Conservation (phyloP, 2,888 invertebrate genomes). For the Tachina fera region DNA sequence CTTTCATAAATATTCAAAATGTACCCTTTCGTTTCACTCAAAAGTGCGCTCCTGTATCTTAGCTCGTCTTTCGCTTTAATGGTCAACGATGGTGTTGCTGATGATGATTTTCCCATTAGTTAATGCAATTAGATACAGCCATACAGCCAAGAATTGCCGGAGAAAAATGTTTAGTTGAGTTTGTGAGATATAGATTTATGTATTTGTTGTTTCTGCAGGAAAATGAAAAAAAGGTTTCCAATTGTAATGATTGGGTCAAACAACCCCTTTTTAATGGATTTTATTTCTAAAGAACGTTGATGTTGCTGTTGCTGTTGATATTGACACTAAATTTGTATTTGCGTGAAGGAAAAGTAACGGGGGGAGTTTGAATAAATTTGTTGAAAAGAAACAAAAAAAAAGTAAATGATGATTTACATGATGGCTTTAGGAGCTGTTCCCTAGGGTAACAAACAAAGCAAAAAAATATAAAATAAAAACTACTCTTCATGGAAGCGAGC, state of each 20-base stretch:
- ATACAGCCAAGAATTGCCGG: background rate
- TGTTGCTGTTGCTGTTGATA: conserved; percentile 55
- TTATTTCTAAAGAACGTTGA: conserved; percentile 44
- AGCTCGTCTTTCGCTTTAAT: background rate
- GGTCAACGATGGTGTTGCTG: conserved; percentile 49
- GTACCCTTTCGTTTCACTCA: background rate
- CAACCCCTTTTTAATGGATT: conserved; percentile 65
- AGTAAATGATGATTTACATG: conserved; percentile 58
- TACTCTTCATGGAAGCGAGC: conserved; percentile 14
- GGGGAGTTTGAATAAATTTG: conserved; percentile 52
- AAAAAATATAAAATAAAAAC: background rate
- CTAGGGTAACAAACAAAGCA: conserved; percentile 40
- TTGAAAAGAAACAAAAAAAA: background rate
- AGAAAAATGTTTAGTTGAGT: conserved; percentile 11
- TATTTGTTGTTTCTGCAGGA: conserved; percentile 36
- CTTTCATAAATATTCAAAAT: background rate
- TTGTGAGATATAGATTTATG: conserved; percentile 33
- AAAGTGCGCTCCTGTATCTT: background rate
- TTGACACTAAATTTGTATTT: conserved; percentile 64
- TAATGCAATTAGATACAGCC: conserved; percentile 68
- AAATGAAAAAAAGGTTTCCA: conserved; percentile 26
- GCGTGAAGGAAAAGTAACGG: background rate
- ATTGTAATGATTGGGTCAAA: conserved; percentile 66
- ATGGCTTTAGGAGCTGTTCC: conserved; percentile 58
- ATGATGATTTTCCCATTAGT: conserved; percentile 70